Percentiles rank a stretch among this genome's conserved stretches.
Evolutionary conservation across 2,113 vertebrate genomes (phyloP).

Genomic region (Pipa parva): DNA sequence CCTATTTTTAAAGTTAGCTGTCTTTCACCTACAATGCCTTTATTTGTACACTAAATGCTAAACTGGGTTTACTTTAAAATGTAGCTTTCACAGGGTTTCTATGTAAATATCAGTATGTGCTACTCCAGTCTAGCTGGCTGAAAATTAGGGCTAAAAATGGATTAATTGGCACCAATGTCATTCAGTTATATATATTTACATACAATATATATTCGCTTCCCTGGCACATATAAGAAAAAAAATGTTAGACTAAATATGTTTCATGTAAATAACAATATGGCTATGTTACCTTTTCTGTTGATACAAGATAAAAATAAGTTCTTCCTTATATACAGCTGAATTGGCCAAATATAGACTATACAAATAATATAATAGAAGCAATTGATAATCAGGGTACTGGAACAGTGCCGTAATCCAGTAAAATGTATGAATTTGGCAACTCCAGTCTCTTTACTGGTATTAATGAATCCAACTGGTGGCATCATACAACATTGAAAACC

Average conservation of each 20-base stretch:
- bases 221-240: constrained; percentile 5
- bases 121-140: neutral
- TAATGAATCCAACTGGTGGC: neutral
- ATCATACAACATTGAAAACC: constrained; percentile 92
- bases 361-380: constrained; percentile 1
- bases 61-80: too few species aligned
- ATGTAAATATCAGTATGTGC: neutral
- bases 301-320: constrained; percentile 22
- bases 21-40: too few species aligned
- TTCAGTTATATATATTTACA: neutral
- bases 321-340: constrained; percentile 11
- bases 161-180: neutral
- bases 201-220: neutral
- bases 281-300: neutral
- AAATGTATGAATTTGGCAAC: constrained; percentile 53
- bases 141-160: neutral
- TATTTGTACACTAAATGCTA: too few species aligned
- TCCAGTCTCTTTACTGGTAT: constrained; percentile 46
- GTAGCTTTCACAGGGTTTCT: neutral
- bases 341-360: neutral
- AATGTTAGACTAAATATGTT: neutral
- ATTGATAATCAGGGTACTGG: neutral
- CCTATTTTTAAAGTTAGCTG: too few species aligned
- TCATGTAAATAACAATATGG: constrained; percentile 11
- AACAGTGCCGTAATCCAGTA: constrained; percentile 22